Evolutionary conservation across 2,113 vertebrate genomes (phyloP).

Genomic region (Albula goreensis): DNA sequence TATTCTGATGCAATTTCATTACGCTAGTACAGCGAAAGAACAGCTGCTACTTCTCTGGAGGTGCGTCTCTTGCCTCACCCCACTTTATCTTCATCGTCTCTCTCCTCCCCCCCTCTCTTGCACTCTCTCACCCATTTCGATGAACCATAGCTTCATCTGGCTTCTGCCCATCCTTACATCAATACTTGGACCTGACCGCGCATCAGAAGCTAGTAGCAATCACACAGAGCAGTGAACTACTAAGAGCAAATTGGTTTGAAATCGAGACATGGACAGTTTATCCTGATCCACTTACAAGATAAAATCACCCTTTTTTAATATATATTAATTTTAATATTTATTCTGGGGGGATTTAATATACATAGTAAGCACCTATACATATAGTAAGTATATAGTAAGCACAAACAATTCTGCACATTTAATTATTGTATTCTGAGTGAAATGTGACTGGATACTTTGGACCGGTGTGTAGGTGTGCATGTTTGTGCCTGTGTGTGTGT

Average conservation of each 20-base stretch:
- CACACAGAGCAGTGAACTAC: neutral
- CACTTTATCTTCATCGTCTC: neutral
- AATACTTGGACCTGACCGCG: neutral
- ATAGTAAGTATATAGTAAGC: neutral
- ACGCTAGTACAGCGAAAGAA: neutral
- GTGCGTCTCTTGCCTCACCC: neutral
- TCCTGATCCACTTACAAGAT: neutral
- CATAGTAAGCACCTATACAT: too few species aligned
- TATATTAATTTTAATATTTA: too few species aligned
- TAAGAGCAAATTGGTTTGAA: neutral
- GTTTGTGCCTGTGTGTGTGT: too few species aligned
- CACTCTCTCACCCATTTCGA: neutral
- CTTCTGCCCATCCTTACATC: neutral
- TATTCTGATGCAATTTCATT: slow-evolving; percentile 10
- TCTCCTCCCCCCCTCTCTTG: neutral
- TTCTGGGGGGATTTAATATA: too few species aligned
- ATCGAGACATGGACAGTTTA: neutral
- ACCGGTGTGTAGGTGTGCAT: neutral
- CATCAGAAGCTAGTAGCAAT: neutral
- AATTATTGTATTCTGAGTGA: too few species aligned
- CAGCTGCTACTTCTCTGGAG: neutral
- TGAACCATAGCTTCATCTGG: neutral
- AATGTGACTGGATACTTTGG: neutral
- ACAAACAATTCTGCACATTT: neutral
- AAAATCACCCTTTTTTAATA: too few species aligned